phyloP scores from a whole-genome alignment of 2,113 vertebrate species.

The Sinocyclocheilus anshuiensis region DNA sequence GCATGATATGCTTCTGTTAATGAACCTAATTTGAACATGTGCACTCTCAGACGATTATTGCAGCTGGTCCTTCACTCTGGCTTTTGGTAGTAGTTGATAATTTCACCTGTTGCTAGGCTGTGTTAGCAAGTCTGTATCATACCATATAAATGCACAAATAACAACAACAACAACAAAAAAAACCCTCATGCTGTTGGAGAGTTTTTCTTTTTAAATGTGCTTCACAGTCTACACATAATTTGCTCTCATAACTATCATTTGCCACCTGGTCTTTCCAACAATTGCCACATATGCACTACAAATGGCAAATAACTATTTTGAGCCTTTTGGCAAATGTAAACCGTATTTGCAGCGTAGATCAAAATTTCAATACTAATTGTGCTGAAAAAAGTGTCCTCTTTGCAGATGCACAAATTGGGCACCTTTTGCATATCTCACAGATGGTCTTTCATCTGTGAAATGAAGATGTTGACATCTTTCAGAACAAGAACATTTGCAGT shows the following conservation, averaged over 20 bases:
- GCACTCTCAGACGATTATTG: not conserved
- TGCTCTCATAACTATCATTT: slow-evolving; percentile 16
- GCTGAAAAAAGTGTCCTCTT: not conserved
- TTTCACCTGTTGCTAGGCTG: not conserved
- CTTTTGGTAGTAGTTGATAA: not conserved
- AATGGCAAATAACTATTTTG: not conserved
- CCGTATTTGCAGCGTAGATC: not conserved
- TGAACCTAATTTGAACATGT: not conserved
- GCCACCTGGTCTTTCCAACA: slow-evolving; percentile 21
- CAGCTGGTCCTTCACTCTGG: not conserved
- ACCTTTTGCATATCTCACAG: not conserved
- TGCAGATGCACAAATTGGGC: slow-evolving; percentile 8
- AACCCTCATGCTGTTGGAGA: not conserved
- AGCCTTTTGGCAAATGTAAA: slow-evolving; percentile 15
- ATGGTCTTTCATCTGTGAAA: slow-evolving; percentile 22
- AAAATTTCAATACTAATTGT: slow-evolving; percentile 11
- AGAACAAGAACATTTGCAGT: not conserved
- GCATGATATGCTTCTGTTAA: not conserved
- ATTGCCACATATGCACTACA: slow-evolving; percentile 11
- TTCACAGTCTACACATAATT: not conserved
- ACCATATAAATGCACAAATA: not conserved
- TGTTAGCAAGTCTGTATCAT: not conserved
- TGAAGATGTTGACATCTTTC: not conserved
- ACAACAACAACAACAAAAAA: not conserved
- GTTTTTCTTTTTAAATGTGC: not conserved